Conservation (phyloP, 2,888 invertebrate genomes). For the Drosophila acutilabella region DNA sequence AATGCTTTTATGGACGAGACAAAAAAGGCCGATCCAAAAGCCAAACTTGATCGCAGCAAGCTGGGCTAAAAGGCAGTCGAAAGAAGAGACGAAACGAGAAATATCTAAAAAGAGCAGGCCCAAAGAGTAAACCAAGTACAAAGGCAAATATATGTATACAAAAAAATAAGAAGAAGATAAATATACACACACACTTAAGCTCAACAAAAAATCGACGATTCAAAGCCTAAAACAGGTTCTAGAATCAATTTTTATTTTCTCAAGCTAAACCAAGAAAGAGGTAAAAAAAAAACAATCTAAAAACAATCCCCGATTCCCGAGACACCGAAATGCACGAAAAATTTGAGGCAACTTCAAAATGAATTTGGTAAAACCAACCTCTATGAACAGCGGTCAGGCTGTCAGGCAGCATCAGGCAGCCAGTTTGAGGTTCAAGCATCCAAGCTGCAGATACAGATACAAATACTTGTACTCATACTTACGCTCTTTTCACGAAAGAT, state of each 20-base stretch:
- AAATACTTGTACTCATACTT: slow-evolving; percentile 22
- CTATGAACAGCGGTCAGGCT: slow-evolving; percentile 30
- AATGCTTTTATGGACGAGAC: slow-evolving; percentile 35
- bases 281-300: slow-evolving; percentile 25
- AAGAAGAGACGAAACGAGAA: slow-evolving; percentile 50
- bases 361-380: slow-evolving; percentile 70
- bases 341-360: slow-evolving; percentile 75
- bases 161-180: background rate
- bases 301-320: slow-evolving; percentile 53
- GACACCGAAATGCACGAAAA: slow-evolving; percentile 64
- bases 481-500: slow-evolving; percentile 22
- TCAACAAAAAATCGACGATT: slow-evolving; percentile 30
- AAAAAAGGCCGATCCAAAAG: slow-evolving; percentile 28
- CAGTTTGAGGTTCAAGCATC: slow-evolving; percentile 55
- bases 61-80: slow-evolving; percentile 10
- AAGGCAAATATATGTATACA: slow-evolving; percentile 29
- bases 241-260: slow-evolving; percentile 80
- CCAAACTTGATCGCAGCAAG: slow-evolving; percentile 29
- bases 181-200: slow-evolving; percentile 1
- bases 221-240: slow-evolving; percentile 73
- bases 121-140: slow-evolving; percentile 45
- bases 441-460: slow-evolving; percentile 55
- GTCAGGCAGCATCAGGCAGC: slow-evolving; percentile 37
- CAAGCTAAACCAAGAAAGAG: slow-evolving; percentile 59
- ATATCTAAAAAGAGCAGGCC: slow-evolving; percentile 48